These are phyloP conservation scores for Drosophila oshimai DNA, from an alignment of 1,140 invertebrate species.

Conservation along the genomic window DNA sequence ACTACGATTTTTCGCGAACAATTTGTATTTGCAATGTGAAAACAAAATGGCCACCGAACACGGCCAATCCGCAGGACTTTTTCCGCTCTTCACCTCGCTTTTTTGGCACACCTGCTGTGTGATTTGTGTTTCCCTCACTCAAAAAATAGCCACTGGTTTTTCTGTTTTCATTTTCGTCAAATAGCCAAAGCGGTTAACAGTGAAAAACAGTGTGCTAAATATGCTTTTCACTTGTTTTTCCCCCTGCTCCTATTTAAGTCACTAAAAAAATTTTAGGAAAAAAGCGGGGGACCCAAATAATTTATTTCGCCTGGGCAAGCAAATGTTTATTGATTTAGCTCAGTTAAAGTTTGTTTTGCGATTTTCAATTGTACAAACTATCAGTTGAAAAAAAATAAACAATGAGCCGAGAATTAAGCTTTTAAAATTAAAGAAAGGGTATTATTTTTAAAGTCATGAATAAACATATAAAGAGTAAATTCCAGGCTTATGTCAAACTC, in stretches of 20 bases:
- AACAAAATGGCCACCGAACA: conserved; percentile 68
- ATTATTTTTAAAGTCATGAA: too few relatives aligned
- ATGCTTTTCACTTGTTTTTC: conserved; percentile 22
- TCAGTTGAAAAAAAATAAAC: neutral
- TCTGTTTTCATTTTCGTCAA: conserved; percentile 26
- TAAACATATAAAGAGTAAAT: neutral
- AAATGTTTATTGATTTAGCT: conserved; percentile 39
- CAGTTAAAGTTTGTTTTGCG: conserved; percentile 16
- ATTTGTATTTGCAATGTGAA: conserved; percentile 76
- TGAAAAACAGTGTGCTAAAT: conserved; percentile 49
- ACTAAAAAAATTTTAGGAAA: neutral
- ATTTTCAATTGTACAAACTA: conserved; percentile 20
- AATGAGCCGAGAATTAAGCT: too few relatives aligned
- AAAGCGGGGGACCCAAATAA: neutral
- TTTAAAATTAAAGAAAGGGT: neutral
- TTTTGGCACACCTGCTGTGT: conserved; percentile 68
- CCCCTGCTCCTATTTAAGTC: conserved; percentile 13
- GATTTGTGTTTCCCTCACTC: conserved; percentile 61
- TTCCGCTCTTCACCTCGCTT: neutral
- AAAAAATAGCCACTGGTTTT: conserved; percentile 28
- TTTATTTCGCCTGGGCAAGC: conserved; percentile 20
- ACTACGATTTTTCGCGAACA: conserved; percentile 47
- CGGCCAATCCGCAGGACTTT: conserved; percentile 10
- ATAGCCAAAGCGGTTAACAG: conserved; percentile 34
- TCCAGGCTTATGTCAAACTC: neutral